A percentile compares a stretch with the other conserved stretches of the same genome.
These are phyloP conservation scores for Dendrolimus houi DNA, from an alignment of 2,888 invertebrate species.

Conservation along the genomic window DNA sequence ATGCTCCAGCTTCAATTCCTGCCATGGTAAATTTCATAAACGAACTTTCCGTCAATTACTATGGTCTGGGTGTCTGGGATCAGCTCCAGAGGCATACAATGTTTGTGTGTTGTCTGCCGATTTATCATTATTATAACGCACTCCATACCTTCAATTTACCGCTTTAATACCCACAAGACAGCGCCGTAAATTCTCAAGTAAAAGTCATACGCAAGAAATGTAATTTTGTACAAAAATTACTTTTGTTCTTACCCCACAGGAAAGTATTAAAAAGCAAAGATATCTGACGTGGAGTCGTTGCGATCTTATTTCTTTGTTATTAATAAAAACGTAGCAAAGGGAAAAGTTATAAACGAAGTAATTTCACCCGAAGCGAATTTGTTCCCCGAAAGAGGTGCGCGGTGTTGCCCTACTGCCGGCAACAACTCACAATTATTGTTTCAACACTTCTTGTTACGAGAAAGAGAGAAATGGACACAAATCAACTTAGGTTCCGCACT, in stretches of 20 bases:
- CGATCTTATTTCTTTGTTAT: not conserved
- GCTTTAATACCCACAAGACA: no score
- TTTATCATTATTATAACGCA: no score
- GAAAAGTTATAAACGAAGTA: not conserved
- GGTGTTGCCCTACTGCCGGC: not conserved
- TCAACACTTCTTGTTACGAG: not conserved
- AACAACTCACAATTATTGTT: not conserved
- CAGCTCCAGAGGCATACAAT: no score
- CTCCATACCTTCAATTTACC: no score
- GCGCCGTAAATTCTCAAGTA: not conserved
- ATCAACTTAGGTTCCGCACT: not conserved
- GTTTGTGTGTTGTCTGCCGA: no score
- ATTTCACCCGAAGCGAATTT: not conserved
- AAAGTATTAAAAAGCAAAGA: not conserved
- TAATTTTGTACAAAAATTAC: not conserved
- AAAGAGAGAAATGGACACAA: not conserved
- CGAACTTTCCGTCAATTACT: no score
- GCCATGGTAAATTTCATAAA: no score
- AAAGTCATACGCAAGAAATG: not conserved
- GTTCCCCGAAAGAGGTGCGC: not conserved
- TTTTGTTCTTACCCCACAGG: not conserved
- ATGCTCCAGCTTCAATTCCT: no score
- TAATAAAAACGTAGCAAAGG: not conserved
- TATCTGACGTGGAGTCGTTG: not conserved
- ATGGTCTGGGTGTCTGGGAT: no score